Evolutionary conservation across 2,113 vertebrate species (phyloP), one percentile per base, ranked within the genome.

Genomic region (Felis chaus): DNA sequence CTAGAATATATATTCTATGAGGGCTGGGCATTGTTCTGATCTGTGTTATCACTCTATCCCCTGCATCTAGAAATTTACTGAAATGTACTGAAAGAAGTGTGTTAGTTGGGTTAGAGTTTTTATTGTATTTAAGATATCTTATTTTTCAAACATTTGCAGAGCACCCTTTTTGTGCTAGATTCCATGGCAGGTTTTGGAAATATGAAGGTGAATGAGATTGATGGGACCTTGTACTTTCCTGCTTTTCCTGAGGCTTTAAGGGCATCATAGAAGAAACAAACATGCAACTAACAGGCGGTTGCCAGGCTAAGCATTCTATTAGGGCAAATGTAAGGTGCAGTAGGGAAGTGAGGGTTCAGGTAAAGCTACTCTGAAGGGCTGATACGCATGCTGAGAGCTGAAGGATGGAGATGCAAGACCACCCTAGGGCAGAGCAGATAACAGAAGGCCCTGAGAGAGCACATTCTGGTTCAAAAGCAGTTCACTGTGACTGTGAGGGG

Each of bases 41-140:
- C 76, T 10, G 4, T 1, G 1, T 19, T 48, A 15, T 53, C 23
- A 2, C 21, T n/a, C 0, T 13, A 21, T 23, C 0, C 11, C 74
- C 29, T 25, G 33, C 4, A 33, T 36, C 39, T 2, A 18, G 45
- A n/a, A 31, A 76, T 31, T 14, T 27, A 29, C 55, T 13, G 13
- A 41, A 71, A 71, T 31, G 18, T 33, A 21, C n/a, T 25, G 2
- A 57, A 61, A 41, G 69, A 33, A 39, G n/a, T 3, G 14, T 57
- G 1, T 10, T 18, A 36, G 8, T 55, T 27, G 14, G 18, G 31
- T 71, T 76, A 57, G 27, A 41, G n/a, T 10, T 29, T 55, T 68
- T 1, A 61, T 76, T 5, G 14, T 19, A 3, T 65, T 63, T 78
- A 78, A 91, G 57, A 41, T 87, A 27, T 73, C 84, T 45, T 63